These are phyloP conservation scores for Pteropus rufus DNA, from an alignment of 2,797 vertebrate species.

Conservation along the genomic window DNA sequence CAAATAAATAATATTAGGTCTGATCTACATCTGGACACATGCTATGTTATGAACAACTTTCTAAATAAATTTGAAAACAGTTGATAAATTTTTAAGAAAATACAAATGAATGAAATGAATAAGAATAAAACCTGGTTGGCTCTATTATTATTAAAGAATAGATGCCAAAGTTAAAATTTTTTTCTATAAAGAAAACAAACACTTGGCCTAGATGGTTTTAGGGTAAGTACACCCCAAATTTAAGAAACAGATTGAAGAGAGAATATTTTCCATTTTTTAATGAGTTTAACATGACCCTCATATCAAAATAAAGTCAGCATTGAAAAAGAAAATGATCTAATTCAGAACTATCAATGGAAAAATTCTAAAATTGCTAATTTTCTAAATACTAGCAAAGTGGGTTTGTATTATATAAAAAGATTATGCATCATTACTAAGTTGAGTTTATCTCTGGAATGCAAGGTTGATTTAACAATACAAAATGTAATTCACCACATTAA, in stretches of 20 bases:
- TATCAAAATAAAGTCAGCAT: not conserved
- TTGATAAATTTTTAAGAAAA: not conserved
- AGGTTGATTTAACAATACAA: conserved; percentile 4
- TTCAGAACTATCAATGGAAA: not conserved
- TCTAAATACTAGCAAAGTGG: not conserved
- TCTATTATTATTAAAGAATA: not conserved
- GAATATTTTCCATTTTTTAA: not conserved
- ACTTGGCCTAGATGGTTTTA: not conserved
- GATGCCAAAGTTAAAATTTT: not conserved
- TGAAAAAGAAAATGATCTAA: not conserved
- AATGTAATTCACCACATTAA: not conserved
- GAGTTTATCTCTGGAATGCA: not conserved
- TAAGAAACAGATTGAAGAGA: not conserved
- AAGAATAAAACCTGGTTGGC: not conserved
- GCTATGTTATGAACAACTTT: not conserved
- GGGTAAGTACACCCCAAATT: not conserved
- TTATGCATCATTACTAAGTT: not conserved
- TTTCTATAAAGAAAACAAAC: not conserved
- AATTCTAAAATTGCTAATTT: not conserved
- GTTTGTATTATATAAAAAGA: not conserved
- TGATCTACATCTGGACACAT: not conserved
- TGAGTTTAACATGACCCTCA: not conserved
- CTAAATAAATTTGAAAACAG: not conserved
- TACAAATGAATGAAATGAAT: not conserved
- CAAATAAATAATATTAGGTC: not conserved